Evolutionary conservation across 2,888 invertebrate genomes (phyloP).

Genomic region (Schrankia costaestrigalis): DNA sequence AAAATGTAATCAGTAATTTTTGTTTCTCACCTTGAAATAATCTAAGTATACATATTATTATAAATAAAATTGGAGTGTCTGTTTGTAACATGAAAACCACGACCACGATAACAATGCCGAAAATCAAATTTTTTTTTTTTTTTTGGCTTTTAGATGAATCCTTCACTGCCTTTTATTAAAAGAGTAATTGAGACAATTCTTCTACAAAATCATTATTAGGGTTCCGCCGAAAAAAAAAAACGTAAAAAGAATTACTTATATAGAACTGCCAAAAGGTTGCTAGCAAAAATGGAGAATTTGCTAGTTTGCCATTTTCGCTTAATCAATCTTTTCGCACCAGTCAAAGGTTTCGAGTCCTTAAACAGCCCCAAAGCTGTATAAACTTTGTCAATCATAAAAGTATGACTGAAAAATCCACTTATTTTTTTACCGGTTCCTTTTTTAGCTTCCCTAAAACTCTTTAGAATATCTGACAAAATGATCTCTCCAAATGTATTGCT

Average conservation of each 20-base stretch:
- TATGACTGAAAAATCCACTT: constrained; percentile 84
- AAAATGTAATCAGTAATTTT: too few relatives aligned
- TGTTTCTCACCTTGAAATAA: too few relatives aligned
- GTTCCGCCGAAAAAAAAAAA: too few relatives aligned
- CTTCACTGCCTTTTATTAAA: too few relatives aligned
- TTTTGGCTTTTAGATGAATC: too few relatives aligned
- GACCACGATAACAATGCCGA: too few relatives aligned
- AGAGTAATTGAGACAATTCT: too few relatives aligned
- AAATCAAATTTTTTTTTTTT: too few relatives aligned
- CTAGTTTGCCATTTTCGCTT: constrained; percentile 86
- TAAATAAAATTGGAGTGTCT: too few relatives aligned
- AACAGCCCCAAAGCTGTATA: constrained; percentile 84
- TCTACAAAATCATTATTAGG: too few relatives aligned
- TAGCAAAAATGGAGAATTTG: constrained; percentile 83
- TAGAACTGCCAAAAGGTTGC: constrained; percentile 86
- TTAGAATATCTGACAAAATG: constrained; percentile 83
- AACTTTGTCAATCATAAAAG: constrained; percentile 82
- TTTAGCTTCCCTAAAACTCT: constrained; percentile 68
- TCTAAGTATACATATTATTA: too few relatives aligned
- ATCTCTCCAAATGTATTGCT: constrained; percentile 84
- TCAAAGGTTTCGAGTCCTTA: constrained; percentile 81
- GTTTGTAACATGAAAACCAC: too few relatives aligned
- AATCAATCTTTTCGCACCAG: constrained; percentile 79
- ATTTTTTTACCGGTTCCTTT: constrained; percentile 68
- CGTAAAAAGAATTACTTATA: constrained; percentile 80